Percentiles rank a stretch among this genome's conserved stretches.
These are phyloP conservation scores for Lissonota sp. DNA, from an alignment of 2,888 invertebrate genomes.

Conservation along the genomic window DNA sequence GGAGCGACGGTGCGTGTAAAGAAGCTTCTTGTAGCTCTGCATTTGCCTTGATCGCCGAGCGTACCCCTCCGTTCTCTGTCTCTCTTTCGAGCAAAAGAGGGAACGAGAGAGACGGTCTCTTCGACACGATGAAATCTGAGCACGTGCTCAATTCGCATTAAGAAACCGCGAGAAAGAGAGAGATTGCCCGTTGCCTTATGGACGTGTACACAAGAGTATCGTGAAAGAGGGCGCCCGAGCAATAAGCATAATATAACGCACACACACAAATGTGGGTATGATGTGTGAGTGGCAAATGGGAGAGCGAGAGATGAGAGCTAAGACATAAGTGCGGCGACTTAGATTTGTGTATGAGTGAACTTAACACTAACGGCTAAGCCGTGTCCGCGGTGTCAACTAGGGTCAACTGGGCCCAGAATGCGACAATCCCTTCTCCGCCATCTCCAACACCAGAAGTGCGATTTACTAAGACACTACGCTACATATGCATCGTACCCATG, in stretches of 20 bases:
- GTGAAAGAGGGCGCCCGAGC: constrained; percentile 48
- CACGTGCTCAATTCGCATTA: constrained; percentile 82
- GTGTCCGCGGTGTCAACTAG: constrained; percentile 81
- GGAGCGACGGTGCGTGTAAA: constrained; percentile 33
- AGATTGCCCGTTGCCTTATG: constrained; percentile 48
- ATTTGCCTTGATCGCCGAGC: background rate
- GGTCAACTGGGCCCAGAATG: constrained; percentile 84
- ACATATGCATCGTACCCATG: constrained; percentile 71
- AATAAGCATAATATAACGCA: constrained; percentile 30
- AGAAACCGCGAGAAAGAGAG: constrained; percentile 62
- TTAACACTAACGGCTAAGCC: constrained; percentile 83
- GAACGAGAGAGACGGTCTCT: constrained; percentile 19
- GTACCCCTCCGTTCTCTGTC: too few species aligned
- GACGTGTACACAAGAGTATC: constrained; percentile 17
- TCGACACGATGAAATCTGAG: constrained; percentile 82
- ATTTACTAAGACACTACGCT: constrained; percentile 72
- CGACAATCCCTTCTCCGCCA: constrained; percentile 79
- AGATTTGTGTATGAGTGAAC: constrained; percentile 83
- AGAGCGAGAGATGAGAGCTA: constrained; percentile 64
- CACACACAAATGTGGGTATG: too few species aligned
- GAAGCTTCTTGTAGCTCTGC: constrained; percentile 35
- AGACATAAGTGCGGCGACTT: constrained; percentile 80
- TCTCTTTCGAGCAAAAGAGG: constrained; percentile 1
- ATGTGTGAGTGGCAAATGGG: constrained; percentile 6
- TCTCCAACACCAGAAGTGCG: constrained; percentile 66